A percentile compares a stretch with the other conserved stretches of the same genome.
Evolutionary conservation across 2,113 vertebrate species (phyloP).

Genomic region (Raja brachyura): DNA sequence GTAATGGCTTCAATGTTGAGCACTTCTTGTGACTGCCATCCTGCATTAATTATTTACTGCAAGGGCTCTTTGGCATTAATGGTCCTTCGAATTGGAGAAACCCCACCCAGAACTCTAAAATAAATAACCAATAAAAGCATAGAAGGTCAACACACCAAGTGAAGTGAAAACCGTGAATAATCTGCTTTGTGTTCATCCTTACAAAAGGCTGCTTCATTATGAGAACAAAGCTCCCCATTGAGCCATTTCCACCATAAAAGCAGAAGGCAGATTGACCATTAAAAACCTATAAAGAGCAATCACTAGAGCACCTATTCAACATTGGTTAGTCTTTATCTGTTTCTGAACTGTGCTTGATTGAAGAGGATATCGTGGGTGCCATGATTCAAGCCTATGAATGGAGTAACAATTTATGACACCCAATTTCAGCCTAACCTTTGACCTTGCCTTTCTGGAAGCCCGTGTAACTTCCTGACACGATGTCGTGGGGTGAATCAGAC

Average conservation of each 20-base stretch:
- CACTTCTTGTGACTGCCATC: background rate
- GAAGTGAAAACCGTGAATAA: background rate
- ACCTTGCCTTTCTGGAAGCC: background rate
- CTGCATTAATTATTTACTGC: background rate
- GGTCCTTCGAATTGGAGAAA: background rate
- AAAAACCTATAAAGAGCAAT: background rate
- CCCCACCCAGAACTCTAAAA: background rate
- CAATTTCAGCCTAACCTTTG: background rate
- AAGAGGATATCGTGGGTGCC: background rate
- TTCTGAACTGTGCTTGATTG: background rate
- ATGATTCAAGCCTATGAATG: background rate
- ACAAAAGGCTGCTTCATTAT: background rate
- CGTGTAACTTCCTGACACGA: background rate
- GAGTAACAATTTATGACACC: background rate
- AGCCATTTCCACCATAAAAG: background rate
- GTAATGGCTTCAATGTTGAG: background rate
- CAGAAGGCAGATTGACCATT: background rate
- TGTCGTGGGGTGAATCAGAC: background rate
- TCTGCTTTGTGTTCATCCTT: background rate
- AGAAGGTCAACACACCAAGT: background rate
- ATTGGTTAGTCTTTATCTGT: background rate
- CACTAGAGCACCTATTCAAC: background rate
- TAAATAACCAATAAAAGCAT: background rate
- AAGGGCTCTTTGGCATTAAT: background rate
- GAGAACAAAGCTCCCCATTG: background rate